A percentile compares a stretch with the other conserved stretches of the same genome.
Evolutionary conservation across 2,797 vertebrate genomes (phyloP).

Genomic region (Todus mexicanus): DNA sequence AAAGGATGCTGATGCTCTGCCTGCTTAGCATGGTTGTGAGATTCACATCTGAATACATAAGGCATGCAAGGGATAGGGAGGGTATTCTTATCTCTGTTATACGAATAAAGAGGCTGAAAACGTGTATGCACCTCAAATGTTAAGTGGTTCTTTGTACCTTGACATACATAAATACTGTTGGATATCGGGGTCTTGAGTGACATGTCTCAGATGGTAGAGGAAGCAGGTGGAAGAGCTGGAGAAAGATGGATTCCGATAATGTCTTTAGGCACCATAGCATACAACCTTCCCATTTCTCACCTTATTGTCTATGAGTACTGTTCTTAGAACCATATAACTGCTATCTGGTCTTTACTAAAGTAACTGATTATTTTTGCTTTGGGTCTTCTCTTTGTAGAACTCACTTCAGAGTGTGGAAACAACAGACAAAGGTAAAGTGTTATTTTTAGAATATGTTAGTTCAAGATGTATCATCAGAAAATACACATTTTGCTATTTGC

Average conservation of each 20-base stretch:
- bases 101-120: not conserved
- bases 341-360: not conserved
- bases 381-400: conserved; percentile 3
- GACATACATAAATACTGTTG: not conserved
- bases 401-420: not conserved
- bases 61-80: not conserved
- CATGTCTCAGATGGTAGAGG: not conserved
- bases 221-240: not conserved
- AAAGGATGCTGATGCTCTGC: not conserved
- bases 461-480: not conserved
- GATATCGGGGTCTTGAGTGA: not conserved
- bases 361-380: not conserved
- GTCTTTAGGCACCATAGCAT: not conserved
- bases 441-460: not conserved
- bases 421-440: conserved; percentile 16
- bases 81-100: not conserved
- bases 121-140: rapidly evolving
- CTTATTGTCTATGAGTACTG: not conserved
- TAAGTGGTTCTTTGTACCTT: not conserved
- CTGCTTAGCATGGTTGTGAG: not conserved
- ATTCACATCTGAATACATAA: not conserved
- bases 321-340: not conserved
- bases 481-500: not conserved
- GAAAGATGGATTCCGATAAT: not conserved
- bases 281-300: not conserved